phyloP scores from a whole-genome alignment of 2,888 invertebrate genomes.

The Odontomyia ornata region DNA sequence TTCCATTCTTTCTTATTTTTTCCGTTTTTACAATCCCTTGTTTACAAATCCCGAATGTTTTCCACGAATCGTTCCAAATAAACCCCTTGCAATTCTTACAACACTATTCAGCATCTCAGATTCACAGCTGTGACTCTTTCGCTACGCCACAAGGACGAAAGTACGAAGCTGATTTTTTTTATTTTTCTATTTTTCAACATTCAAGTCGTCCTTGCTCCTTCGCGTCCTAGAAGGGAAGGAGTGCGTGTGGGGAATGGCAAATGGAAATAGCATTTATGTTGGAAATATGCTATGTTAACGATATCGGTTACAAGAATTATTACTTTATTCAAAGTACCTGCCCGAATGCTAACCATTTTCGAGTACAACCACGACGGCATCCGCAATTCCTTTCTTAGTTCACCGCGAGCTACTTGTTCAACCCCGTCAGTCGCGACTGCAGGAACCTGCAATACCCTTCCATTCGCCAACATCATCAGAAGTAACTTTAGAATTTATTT shows the following conservation, averaged over 20 bases:
- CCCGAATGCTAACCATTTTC: background rate
- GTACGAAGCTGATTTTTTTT: slow-evolving; percentile 5
- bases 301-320: slow-evolving; percentile 33
- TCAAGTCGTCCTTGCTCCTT: background rate
- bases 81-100: background rate
- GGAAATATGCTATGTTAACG: slow-evolving; percentile 10
- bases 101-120: background rate
- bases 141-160: background rate
- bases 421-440: no score
- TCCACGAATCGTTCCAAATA: background rate
- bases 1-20: slow-evolving; percentile 9
- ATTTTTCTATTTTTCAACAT: background rate
- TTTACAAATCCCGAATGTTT: background rate
- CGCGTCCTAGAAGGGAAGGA: no score
- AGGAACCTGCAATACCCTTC: no score
- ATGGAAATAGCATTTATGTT: slow-evolving; percentile 7
- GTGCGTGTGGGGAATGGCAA: no score
- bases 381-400: no score
- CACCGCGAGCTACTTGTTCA: no score
- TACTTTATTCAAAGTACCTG: slow-evolving; percentile 32
- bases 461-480: no score
- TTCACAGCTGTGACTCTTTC: background rate
- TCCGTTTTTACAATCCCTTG: background rate
- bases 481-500: no score
- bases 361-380: no score